Evolutionary conservation across 2,113 vertebrate species (phyloP).

Genomic region (Syngnathus scovelli): DNA sequence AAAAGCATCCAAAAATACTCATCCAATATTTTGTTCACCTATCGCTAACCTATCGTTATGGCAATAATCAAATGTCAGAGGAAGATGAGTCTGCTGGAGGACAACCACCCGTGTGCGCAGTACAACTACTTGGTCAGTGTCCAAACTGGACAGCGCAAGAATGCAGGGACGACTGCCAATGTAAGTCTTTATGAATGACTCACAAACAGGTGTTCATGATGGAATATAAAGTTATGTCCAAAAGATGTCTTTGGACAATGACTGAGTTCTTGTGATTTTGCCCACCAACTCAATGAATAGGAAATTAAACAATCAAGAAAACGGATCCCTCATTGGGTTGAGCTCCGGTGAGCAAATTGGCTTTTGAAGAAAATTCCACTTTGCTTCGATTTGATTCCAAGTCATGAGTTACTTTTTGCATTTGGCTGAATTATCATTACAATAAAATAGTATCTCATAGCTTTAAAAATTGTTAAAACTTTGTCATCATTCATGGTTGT

Average conservation of each 20-base stretch:
- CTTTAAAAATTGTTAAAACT: no score
- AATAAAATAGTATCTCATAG: no score
- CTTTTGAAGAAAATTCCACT: background rate
- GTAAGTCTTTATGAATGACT: slow-evolving; percentile 49
- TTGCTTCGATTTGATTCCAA: no score
- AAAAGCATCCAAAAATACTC: background rate
- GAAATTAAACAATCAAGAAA: background rate
- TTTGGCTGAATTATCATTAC: no score
- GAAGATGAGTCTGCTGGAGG: slow-evolving; percentile 75
- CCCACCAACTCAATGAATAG: no score
- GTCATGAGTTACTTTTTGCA: background rate
- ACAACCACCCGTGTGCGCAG: slow-evolving; percentile 69
- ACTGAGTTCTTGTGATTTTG: no score
- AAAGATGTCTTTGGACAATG: no score
- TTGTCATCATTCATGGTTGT: no score
- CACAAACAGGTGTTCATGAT: no score
- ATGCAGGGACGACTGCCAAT: slow-evolving; percentile 73
- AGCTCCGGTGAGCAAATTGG: background rate
- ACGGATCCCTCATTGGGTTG: no score
- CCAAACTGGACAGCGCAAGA: slow-evolving; percentile 74
- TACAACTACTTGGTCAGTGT: slow-evolving; percentile 75
- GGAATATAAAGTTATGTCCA: no score
- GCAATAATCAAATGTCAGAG: slow-evolving; percentile 58
- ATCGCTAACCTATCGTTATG: background rate
- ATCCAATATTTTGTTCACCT: background rate